A percentile compares a stretch with the other conserved stretches of the same genome.
Conservation (phyloP, 2,888 invertebrate species). For the Colostygia pectinataria region DNA sequence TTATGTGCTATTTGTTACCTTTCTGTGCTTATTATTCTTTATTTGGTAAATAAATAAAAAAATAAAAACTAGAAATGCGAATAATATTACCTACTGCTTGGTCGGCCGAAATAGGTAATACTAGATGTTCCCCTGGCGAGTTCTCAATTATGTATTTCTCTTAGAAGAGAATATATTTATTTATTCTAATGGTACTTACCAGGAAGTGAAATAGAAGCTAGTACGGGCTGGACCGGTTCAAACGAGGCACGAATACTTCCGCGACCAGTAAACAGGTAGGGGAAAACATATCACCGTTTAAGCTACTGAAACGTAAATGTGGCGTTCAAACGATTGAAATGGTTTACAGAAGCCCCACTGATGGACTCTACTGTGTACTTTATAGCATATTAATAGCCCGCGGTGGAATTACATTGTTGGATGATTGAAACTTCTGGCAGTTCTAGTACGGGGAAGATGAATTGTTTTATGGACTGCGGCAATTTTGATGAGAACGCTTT, state of each 20-base stretch:
- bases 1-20: no score
- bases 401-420: slow-evolving; percentile 1
- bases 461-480: not conserved
- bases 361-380: slow-evolving; percentile 28
- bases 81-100: no score
- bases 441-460: slow-evolving; percentile 1
- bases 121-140: no score
- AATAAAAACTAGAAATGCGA: no score
- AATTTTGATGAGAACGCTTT: no score
- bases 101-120: no score
- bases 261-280: slow-evolving; percentile 72
- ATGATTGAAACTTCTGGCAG: slow-evolving; percentile 17
- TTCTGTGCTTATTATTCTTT: no score
- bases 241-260: slow-evolving; percentile 61
- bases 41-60: no score
- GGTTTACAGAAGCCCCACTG: slow-evolving; percentile 25
- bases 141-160: no score
- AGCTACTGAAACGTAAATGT: slow-evolving; percentile 66
- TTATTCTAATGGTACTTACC: no score
- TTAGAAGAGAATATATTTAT: no score
- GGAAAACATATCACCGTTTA: slow-evolving; percentile 67
- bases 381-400: slow-evolving; percentile 25
- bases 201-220: not conserved
- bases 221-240: slow-evolving; percentile 14
- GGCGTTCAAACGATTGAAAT: slow-evolving; percentile 46